Percentiles rank a stretch among this genome's conserved stretches.
phyloP scores from a whole-genome alignment of 1,140 invertebrate species.

The Calephelis nemesis region DNA sequence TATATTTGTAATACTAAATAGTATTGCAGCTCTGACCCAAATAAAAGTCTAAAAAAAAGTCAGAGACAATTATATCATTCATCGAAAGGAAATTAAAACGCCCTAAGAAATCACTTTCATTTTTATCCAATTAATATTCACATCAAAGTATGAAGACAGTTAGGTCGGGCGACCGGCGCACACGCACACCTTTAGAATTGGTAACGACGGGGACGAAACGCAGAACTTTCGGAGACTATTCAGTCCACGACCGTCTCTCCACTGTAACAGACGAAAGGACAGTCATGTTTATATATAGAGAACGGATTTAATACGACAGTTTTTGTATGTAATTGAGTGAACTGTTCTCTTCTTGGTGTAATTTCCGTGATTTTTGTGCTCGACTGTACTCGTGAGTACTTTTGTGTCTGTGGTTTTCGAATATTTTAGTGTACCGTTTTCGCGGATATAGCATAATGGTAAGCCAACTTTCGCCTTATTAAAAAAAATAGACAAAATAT shows the following conservation, averaged over 20 bases:
- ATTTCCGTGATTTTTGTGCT: constrained; percentile 41
- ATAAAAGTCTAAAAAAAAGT: constrained; percentile 1
- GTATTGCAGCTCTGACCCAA: neutral
- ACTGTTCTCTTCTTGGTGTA: constrained; percentile 37
- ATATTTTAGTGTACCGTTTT: constrained; percentile 31
- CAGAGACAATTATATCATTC: constrained; percentile 1
- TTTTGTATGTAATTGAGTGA: constrained; percentile 31
- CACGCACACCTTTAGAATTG: constrained; percentile 56
- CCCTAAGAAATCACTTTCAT: constrained; percentile 55
- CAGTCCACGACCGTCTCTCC: constrained; percentile 68
- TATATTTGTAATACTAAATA: neutral
- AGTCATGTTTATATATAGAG: constrained; percentile 47
- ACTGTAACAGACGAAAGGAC: constrained; percentile 62
- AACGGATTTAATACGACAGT: constrained; percentile 26
- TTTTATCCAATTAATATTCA: constrained; percentile 69
- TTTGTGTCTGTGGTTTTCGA: constrained; percentile 40
- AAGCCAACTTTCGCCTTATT: constrained; percentile 28
- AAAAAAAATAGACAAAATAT: neutral
- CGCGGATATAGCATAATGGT: constrained; percentile 50
- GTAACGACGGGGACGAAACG: constrained; percentile 49
- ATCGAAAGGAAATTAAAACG: constrained; percentile 21
- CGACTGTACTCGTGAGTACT: constrained; percentile 54
- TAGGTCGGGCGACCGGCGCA: constrained; percentile 50
- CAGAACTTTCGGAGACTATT: constrained; percentile 53
- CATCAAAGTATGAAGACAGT: constrained; percentile 66